Evolutionary conservation across 1,140 invertebrate species (phyloP).

Genomic region (Solen grandis): DNA sequence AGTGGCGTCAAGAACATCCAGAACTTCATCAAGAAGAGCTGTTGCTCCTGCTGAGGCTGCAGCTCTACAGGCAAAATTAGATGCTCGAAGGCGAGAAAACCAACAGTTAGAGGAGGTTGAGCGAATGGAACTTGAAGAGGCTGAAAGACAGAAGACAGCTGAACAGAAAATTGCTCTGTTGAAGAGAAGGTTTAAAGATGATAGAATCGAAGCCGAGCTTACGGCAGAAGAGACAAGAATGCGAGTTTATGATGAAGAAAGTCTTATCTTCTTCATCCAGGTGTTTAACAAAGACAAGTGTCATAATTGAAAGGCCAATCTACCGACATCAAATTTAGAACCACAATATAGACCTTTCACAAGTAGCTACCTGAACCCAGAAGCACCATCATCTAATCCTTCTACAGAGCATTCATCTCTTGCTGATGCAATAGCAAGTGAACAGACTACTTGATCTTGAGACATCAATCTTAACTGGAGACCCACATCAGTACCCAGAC

Average conservation of each 20-base stretch:
- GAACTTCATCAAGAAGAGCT: background rate
- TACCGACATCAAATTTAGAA: background rate
- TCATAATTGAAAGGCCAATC: background rate
- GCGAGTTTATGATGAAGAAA: background rate
- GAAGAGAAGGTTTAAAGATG: background rate
- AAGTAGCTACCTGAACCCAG: background rate
- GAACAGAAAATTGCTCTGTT: background rate
- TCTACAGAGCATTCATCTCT: background rate
- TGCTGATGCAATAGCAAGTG: slow-evolving; percentile 28
- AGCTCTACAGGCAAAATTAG: background rate
- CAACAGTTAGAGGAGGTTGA: background rate
- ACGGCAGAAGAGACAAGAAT: background rate
- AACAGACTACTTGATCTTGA: slow-evolving; percentile 53
- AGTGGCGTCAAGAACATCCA: background rate
- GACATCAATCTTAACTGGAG: slow-evolving; percentile 55
- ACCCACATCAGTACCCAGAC: slow-evolving; percentile 53
- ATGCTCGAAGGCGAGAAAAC: background rate
- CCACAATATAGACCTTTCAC: background rate
- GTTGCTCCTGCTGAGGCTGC: background rate
- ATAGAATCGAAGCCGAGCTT: background rate
- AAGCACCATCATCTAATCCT: background rate
- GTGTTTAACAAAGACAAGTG: background rate
- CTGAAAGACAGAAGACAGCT: background rate
- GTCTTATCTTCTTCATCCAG: too few species aligned
- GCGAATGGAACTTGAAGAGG: background rate